These are phyloP conservation scores for Lagenorhynchus albirostris DNA, from an alignment of 2,113 vertebrate species.

Conservation along the genomic window DNA sequence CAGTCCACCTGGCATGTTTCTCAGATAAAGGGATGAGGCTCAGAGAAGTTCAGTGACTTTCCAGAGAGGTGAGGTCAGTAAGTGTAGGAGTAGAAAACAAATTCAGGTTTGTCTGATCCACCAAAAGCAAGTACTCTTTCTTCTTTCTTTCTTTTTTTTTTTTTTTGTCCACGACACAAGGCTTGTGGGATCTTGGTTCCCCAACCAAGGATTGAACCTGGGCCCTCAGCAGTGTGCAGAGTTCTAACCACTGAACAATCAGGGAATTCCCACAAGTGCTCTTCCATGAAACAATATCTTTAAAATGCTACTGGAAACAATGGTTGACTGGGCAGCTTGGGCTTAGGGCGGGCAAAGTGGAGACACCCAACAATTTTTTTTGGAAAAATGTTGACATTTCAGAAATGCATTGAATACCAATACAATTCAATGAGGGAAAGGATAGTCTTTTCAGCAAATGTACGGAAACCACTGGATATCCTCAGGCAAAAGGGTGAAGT, in stretches of 20 bases:
- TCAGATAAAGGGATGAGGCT: not conserved
- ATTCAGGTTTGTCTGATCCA: not conserved
- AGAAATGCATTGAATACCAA: not conserved
- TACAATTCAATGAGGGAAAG: not conserved
- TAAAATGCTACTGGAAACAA: not conserved
- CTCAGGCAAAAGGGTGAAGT: not conserved
- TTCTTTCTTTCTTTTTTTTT: too few species aligned
- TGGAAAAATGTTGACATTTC: not conserved
- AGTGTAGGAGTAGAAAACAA: not conserved
- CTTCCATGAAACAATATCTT: not conserved
- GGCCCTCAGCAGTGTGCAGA: too few species aligned
- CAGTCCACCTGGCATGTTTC: not conserved
- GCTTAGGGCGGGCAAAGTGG: not conserved
- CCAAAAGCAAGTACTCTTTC: not conserved
- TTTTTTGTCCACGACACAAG: too few species aligned
- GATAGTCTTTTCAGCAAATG: not conserved
- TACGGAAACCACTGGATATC: not conserved
- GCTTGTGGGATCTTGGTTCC: too few species aligned
- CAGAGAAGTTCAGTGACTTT: not conserved
- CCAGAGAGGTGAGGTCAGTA: not conserved
- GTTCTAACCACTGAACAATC: too few species aligned
- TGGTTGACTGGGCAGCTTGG: not conserved
- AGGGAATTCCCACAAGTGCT: too few species aligned
- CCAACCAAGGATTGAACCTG: too few species aligned
- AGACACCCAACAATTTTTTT: not conserved